A percentile compares a stretch with the other conserved stretches of the same genome.
Conservation (phyloP, 2,797 vertebrate genomes). For the Gouania willdenowi region DNA sequence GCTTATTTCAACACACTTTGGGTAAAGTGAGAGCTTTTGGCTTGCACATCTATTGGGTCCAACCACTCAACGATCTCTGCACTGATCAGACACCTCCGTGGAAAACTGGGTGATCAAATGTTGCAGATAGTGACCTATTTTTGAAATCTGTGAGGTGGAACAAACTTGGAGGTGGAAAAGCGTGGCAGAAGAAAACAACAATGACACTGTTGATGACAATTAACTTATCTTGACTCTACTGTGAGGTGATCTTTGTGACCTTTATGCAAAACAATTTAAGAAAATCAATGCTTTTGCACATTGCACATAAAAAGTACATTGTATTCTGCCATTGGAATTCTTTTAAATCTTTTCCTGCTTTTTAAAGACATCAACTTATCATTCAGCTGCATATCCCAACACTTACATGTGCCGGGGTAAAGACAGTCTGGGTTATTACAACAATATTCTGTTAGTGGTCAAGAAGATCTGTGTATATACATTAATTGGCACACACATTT, state of each 20-base stretch:
- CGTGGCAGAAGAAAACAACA: neutral
- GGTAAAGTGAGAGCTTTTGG: constrained; percentile 21
- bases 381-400: too few species aligned
- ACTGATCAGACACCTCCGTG: constrained; percentile 28
- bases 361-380: too few species aligned
- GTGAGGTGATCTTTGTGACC: neutral
- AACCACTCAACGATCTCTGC: constrained; percentile 36
- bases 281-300: neutral
- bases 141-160: constrained; percentile 14
- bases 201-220: neutral
- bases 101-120: constrained; percentile 31
- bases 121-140: constrained; percentile 24
- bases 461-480: too few species aligned
- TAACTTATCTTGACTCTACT: neutral
- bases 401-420: too few species aligned
- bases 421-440: too few species aligned
- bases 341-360: too few species aligned
- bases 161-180: constrained; percentile 1
- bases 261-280: neutral
- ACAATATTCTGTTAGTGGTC: too few species aligned
- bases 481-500: too few species aligned
- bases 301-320: too few species aligned
- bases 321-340: too few species aligned
- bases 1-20: constrained; percentile 37
- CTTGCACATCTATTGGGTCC: constrained; percentile 21